These are phyloP conservation scores for Pterocles orientalis DNA, from an alignment of 2,113 vertebrate genomes.

Conservation along the genomic window DNA sequence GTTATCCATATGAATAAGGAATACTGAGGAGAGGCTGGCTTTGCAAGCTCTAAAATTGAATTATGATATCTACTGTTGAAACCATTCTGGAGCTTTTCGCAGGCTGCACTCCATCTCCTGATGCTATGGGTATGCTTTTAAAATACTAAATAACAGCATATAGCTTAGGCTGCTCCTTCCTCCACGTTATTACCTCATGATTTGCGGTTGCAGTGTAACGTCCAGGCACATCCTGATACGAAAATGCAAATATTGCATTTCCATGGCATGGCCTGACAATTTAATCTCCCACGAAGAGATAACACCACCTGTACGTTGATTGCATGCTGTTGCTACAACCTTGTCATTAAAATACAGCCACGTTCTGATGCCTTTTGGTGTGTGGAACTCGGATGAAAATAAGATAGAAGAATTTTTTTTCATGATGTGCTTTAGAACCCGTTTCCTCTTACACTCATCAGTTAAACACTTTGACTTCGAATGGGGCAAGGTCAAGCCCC, in stretches of 20 bases:
- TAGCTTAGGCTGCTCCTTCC: not conserved
- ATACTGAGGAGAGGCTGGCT: not conserved
- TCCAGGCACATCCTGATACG: conserved; percentile 18
- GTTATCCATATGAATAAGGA: not conserved
- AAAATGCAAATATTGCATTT: conserved; percentile 28
- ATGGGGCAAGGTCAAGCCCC: not conserved
- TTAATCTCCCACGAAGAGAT: not conserved
- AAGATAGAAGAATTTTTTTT: not conserved
- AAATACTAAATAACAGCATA: not conserved
- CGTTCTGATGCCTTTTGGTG: not conserved
- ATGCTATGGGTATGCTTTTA: not conserved
- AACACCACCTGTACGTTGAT: not conserved
- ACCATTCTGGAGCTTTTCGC: not conserved
- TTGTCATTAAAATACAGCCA: not conserved
- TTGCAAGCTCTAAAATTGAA: not conserved
- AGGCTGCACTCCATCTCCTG: not conserved
- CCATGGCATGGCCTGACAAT: not conserved
- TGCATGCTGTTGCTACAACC: not conserved
- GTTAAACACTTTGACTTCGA: not conserved
- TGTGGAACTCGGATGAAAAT: not conserved
- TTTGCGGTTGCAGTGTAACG: not conserved
- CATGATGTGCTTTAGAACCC: not conserved
- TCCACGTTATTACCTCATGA: not conserved
- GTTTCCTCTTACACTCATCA: not conserved
- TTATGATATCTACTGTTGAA: not conserved